These are phyloP conservation scores for Triplophysa yarkandensis DNA, from an alignment of 2,797 vertebrate genomes.

Conservation along the genomic window DNA sequence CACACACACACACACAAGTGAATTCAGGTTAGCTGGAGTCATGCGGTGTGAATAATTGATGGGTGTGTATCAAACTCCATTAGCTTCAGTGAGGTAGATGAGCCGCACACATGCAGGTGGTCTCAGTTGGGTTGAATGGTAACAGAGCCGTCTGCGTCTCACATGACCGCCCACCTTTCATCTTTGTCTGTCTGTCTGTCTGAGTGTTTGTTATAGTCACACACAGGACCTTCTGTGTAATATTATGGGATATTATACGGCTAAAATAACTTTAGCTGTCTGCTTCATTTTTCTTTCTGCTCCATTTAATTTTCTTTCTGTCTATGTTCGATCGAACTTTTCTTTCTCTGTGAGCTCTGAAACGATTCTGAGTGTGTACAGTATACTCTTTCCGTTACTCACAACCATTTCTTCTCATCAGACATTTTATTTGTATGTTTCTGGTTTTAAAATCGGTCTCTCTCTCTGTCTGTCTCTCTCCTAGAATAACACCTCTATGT, in stretches of 20 bases:
- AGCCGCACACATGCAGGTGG: slow-evolving; percentile 10
- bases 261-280: slow-evolving; percentile 26
- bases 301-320: slow-evolving; percentile 33
- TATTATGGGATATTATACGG: slow-evolving; percentile 27
- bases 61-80: slow-evolving; percentile 51
- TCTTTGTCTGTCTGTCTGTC: slow-evolving; percentile 13
- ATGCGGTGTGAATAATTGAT: slow-evolving; percentile 55
- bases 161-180: slow-evolving; percentile 6
- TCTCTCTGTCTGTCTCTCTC: slow-evolving; percentile 27
- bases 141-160: slow-evolving; percentile 8
- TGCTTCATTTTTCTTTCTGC: slow-evolving; percentile 19
- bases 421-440: slow-evolving; percentile 15
- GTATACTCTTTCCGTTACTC: not conserved
- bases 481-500: slow-evolving; percentile 53
- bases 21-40: slow-evolving; percentile 29
- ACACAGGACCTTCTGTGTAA: slow-evolving; percentile 1
- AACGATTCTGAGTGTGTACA: slow-evolving; percentile 14
- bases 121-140: slow-evolving; percentile 11
- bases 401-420: not conserved
- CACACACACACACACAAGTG: slow-evolving; percentile 26
- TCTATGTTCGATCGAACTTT: slow-evolving; percentile 25
- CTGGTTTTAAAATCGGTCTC: slow-evolving; percentile 2
- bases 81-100: slow-evolving; percentile 47
- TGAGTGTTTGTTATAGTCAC: slow-evolving; percentile 24
- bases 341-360: not conserved